Conservation (phyloP, 2,888 invertebrate species). For the Lepidochrysops patricia region DNA sequence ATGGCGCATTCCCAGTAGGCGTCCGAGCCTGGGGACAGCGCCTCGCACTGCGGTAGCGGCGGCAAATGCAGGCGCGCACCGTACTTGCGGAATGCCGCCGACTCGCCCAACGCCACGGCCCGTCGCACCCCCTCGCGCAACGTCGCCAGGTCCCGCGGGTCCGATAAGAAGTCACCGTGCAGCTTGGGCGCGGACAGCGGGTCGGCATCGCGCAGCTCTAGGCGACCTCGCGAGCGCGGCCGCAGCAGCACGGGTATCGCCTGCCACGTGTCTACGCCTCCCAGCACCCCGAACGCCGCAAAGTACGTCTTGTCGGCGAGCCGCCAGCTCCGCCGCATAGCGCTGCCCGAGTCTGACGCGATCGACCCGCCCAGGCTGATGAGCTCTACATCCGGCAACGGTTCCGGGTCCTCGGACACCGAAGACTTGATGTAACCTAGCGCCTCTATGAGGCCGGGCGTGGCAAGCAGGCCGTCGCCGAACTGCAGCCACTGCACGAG, state of each 20-base stretch:
- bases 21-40: constrained; percentile 69
- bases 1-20: constrained; percentile 82
- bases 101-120: constrained; percentile 72
- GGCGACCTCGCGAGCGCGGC: constrained; percentile 82
- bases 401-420: constrained; percentile 65
- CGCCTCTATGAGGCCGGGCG: constrained; percentile 79
- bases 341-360: constrained; percentile 73
- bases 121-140: constrained; percentile 76
- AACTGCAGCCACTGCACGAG: constrained; percentile 61
- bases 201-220: constrained; percentile 81
- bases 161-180: constrained; percentile 85
- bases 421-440: constrained; percentile 77
- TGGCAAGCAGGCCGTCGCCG: constrained; percentile 72
- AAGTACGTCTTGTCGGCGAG: constrained; percentile 73
- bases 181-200: constrained; percentile 84
- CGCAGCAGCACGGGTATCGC: constrained; percentile 82
- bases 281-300: constrained; percentile 71
- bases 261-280: constrained; percentile 74
- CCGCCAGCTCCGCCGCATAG: constrained; percentile 70
- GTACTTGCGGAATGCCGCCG: constrained; percentile 75
- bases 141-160: constrained; percentile 76
- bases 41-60: constrained; percentile 69
- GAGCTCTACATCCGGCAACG: constrained; percentile 79
- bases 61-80: constrained; percentile 68
- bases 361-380: constrained; percentile 78